Conservation (phyloP, 2,888 invertebrate species). For the Charanyca ferruginea region DNA sequence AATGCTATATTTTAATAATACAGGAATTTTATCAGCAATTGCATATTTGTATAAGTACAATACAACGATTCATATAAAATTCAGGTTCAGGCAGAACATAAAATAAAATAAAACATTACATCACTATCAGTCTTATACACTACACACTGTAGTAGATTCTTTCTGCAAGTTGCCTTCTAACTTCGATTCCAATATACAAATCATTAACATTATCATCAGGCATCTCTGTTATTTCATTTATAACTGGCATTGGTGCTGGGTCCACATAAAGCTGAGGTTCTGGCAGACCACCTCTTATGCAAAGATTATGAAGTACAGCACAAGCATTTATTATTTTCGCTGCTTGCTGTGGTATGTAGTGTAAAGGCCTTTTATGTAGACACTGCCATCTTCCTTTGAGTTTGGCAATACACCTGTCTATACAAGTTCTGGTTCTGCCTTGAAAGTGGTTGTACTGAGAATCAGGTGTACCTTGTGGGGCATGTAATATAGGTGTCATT, state of each 20-base stretch:
- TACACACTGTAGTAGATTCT: conserved; percentile 78
- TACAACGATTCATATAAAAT: too few species aligned
- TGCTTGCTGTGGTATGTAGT: conserved; percentile 78
- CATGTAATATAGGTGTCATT: conserved; percentile 78
- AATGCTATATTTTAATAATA: conserved; percentile 40
- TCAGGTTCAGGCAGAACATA: conserved; percentile 7
- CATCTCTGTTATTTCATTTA: conserved; percentile 75
- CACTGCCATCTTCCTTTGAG: conserved; percentile 79
- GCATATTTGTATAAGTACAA: not conserved
- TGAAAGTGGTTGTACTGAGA: conserved; percentile 80
- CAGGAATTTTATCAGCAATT: not conserved
- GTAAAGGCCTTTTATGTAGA: conserved; percentile 75
- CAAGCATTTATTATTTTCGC: conserved; percentile 82
- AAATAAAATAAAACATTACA: not conserved
- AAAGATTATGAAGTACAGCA: conserved; percentile 77
- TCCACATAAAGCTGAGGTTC: conserved; percentile 73
- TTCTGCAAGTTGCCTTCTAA: conserved; percentile 77
- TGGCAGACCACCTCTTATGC: conserved; percentile 71
- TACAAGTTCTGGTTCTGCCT: conserved; percentile 74
- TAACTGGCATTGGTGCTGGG: conserved; percentile 66
- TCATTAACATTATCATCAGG: conserved; percentile 79
- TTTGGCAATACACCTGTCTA: conserved; percentile 75
- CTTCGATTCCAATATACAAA: conserved; percentile 77
- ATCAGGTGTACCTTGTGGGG: conserved; percentile 77
- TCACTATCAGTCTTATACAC: conserved; percentile 34